Evolutionary conservation across 2,888 invertebrate species (phyloP).

Genomic region (Trissoscelio sp.): DNA sequence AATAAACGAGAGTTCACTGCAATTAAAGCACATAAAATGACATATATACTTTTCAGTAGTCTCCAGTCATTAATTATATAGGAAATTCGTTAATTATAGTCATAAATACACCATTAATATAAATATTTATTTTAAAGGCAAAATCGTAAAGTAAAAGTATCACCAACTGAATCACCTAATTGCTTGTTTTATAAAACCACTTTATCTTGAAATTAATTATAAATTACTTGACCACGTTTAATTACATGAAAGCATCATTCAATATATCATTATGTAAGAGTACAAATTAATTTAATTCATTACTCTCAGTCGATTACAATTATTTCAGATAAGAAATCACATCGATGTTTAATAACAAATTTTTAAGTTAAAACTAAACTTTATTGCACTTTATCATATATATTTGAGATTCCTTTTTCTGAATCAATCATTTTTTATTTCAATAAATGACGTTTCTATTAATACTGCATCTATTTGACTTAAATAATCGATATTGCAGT

Average conservation of each 20-base stretch:
- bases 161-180: no score
- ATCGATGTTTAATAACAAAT: not conserved
- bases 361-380: conserved; percentile 1
- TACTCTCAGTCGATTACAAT: conserved; percentile 2
- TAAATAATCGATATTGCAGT: conserved; percentile 7
- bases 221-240: no score
- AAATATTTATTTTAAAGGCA: not conserved
- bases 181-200: no score
- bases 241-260: no score
- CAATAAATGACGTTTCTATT: not conserved
- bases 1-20: not conserved
- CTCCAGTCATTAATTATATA: not conserved
- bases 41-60: not conserved
- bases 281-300: not conserved
- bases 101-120: not conserved
- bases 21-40: not conserved
- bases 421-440: not conserved
- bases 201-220: no score
- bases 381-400: conserved; percentile 15
- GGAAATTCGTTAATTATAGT: not conserved
- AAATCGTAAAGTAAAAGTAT: no score
- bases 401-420: not conserved
- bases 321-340: not conserved
- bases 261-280: not conserved
- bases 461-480: conserved; percentile 19